phyloP scores from a whole-genome alignment of 2,888 invertebrate genomes.

The Acrobasis repandana region DNA sequence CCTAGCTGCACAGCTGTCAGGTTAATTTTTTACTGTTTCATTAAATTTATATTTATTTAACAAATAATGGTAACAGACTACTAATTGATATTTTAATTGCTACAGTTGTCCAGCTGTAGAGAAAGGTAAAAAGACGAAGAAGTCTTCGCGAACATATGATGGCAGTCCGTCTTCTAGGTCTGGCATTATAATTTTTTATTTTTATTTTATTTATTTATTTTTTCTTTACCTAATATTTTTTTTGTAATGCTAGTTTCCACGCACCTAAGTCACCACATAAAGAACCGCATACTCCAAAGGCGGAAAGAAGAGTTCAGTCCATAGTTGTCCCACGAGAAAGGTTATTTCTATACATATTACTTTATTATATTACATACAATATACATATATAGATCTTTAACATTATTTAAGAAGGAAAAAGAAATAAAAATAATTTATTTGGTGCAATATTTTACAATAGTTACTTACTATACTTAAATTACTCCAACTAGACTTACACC shows the following conservation, averaged over 20 bases:
- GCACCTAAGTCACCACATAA: constrained; percentile 33
- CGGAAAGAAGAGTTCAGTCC: constrained; percentile 44
- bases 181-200: constrained; percentile 24
- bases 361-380: too few relatives aligned
- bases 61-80: background rate
- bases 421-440: too few relatives aligned
- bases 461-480: too few relatives aligned
- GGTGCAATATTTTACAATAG: too few relatives aligned
- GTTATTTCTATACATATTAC: constrained; percentile 37
- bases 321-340: constrained; percentile 59
- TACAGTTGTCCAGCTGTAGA: background rate
- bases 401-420: too few relatives aligned
- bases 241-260: constrained; percentile 31
- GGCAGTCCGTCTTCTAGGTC: constrained; percentile 45
- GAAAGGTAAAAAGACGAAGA: constrained; percentile 26
- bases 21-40: background rate
- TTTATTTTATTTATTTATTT: constrained; percentile 15
- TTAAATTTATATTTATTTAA: background rate
- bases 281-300: constrained; percentile 35
- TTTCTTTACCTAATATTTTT: background rate
- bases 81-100: background rate
- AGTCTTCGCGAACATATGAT: constrained; percentile 53
- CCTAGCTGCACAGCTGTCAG: constrained; percentile 2
- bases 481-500: too few relatives aligned
- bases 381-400: too few relatives aligned